Base-by-base conservation (phyloP, 2,113 vertebrate genomes). In the Aythya baeri region DNA sequence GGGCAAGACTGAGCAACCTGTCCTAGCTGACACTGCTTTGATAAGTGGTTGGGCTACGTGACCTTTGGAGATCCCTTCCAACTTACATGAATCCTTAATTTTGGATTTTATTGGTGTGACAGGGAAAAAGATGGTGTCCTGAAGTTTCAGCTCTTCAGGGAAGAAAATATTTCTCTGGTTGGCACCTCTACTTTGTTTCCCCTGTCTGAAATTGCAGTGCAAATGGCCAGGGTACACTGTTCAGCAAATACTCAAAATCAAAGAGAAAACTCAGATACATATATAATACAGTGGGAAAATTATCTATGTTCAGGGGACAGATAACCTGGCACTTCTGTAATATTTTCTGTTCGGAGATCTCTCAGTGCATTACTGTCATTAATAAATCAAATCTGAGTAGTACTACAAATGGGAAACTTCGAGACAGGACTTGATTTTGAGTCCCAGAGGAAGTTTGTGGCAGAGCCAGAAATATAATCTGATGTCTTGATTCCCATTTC, bases 321-420 rank as follows among this genome's bases (percentile, higher is more conserved):
- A 67, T 78, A 80, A 88, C 17, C 59, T 83, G 25, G 2, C 5
- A 17, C 23, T 93, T 86, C 23, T 72, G 18, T 65, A 49, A 21
- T 74, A 4, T 55, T 86, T 94, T 88, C 27, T 93, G 3, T 78
- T 77, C 22, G 17, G 86, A 86, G 34, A 57, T 36, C 20, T 86
- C 31, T 87, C 32, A 32, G 70, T 86, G 38, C 29, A 38, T 63
- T 91, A 23, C 83, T 88, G 78, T 81, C 61, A 83, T 82, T 89
- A 89, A 89, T 92, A 92, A 94, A 86, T 92, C 58, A 89, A 84
- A 71, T 55, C 36, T 75, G 52, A 57, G 29, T 77, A 65, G 32
- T 86, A 83, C 43, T 86, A 32, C 77, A 82, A 83, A 78, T 92
- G 73, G 34, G 22, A 54, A 87, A 38, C 34, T 63, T 72, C 25